Percentiles rank a stretch among this genome's conserved stretches.
phyloP scores from a whole-genome alignment of 2,888 invertebrate genomes.

The Lasioglossum morio region DNA sequence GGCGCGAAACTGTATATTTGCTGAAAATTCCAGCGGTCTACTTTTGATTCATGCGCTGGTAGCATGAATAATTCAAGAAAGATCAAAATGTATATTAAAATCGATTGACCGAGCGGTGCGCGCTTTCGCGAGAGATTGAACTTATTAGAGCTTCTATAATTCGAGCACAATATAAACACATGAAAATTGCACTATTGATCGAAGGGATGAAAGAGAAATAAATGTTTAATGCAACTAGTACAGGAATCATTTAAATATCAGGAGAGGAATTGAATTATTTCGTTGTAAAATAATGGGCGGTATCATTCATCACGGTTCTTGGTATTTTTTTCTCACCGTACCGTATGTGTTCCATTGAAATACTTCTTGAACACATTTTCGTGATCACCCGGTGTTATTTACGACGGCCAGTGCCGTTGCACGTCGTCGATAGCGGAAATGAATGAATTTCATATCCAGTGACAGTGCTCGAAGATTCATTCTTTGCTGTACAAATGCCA shows the following conservation, averaged over 20 bases:
- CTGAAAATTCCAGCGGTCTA: not conserved
- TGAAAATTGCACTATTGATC: not conserved
- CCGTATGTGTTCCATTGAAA: not conserved
- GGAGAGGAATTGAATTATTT: not conserved
- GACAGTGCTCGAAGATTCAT: constrained; percentile 38
- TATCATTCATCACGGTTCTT: not conserved
- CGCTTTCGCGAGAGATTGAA: not conserved
- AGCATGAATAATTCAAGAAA: not conserved
- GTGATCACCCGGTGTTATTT: constrained; percentile 11
- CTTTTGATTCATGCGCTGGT: not conserved
- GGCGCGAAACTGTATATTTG: not conserved
- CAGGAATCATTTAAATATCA: not conserved
- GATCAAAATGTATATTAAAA: constrained; percentile 6
- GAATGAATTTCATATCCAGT: constrained; percentile 54
- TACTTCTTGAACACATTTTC: constrained; percentile 14
- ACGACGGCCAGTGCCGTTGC: not conserved
- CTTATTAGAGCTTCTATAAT: not conserved
- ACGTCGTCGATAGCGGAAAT: constrained; percentile 39
- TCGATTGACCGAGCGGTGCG: not conserved
- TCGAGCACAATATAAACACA: not conserved
- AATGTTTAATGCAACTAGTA: not conserved
- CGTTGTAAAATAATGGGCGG: not conserved
- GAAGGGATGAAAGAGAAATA: not conserved
- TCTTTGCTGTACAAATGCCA: constrained; percentile 38
- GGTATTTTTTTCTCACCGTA: not conserved